Conservation (phyloP, 2,113 vertebrate species). For the Hippocampus guttulatus region DNA sequence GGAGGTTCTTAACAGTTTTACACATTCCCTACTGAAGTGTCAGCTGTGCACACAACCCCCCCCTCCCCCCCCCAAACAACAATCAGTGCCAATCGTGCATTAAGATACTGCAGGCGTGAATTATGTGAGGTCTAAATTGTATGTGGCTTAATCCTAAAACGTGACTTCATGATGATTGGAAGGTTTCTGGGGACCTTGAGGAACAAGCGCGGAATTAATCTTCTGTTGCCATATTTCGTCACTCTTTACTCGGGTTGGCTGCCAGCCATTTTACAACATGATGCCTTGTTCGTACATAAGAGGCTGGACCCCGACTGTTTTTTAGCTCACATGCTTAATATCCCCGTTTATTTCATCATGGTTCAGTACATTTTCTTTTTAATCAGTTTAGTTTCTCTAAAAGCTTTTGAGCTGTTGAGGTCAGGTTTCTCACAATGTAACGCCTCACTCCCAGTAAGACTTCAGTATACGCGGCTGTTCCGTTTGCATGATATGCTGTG, state of each 20-base stretch:
- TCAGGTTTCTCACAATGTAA: background rate
- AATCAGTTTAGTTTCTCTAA: background rate
- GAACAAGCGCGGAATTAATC: constrained; percentile 37
- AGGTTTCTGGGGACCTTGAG: constrained; percentile 31
- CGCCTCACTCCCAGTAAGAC: background rate
- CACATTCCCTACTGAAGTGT: constrained; percentile 18
- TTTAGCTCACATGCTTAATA: background rate
- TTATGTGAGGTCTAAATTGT: constrained; percentile 12
- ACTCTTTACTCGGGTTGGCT: constrained; percentile 51
- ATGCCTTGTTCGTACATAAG: constrained; percentile 26
- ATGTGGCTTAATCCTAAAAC: constrained; percentile 9
- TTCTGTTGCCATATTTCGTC: constrained; percentile 32
- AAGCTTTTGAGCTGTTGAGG: background rate
- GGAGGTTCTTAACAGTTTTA: constrained; percentile 1
- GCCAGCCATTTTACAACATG: constrained; percentile 31
- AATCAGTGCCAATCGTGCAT: constrained; percentile 15
- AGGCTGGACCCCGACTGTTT: background rate
- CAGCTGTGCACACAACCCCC: background rate
- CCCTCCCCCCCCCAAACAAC: background rate
- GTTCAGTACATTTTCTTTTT: background rate
- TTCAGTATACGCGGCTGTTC: background rate
- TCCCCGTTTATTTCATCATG: background rate
- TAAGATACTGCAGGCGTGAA: constrained; percentile 15
- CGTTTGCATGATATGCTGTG: background rate
- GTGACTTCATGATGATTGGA: constrained; percentile 11